phyloP scores from a whole-genome alignment of 2,113 vertebrate species.

The Addax nasomaculatus region DNA sequence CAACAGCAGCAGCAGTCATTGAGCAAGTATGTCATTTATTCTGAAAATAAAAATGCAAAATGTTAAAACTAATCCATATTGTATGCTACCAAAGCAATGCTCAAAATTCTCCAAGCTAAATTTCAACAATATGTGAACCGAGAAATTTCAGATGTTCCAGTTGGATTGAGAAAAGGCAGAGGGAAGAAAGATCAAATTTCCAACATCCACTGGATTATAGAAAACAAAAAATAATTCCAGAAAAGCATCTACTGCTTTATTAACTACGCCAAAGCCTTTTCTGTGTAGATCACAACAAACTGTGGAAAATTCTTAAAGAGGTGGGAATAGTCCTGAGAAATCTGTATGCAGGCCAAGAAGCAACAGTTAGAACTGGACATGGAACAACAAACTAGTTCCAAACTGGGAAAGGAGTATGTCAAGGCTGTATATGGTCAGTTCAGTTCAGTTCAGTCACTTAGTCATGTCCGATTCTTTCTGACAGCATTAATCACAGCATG shows the following conservation, averaged over 20 bases:
- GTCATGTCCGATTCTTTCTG: too few species aligned
- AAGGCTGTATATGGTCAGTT: too few species aligned
- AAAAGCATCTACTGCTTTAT: not conserved
- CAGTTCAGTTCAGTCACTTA: too few species aligned
- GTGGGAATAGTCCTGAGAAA: not conserved
- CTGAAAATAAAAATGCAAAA: not conserved
- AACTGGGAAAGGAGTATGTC: too few species aligned
- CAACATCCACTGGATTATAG: not conserved
- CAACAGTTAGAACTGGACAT: not conserved
- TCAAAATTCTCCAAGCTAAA: not conserved
- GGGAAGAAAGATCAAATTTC: not conserved
- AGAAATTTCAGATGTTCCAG: not conserved
- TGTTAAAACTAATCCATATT: not conserved
- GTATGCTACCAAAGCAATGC: not conserved
- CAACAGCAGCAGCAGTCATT: not conserved
- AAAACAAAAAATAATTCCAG: not conserved
- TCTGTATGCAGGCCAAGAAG: not conserved
- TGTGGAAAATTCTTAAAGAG: not conserved
- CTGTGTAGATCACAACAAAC: not conserved
- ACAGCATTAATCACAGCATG: too few species aligned
- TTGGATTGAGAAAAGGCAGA: not conserved
- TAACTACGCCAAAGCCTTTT: not conserved
- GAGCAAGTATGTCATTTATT: not conserved
- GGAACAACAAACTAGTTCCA: not conserved
- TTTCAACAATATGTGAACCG: not conserved